Percentiles rank a stretch among this genome's conserved stretches.
Conservation (phyloP, 1,140 invertebrate species). For the Thrips palmi region DNA sequence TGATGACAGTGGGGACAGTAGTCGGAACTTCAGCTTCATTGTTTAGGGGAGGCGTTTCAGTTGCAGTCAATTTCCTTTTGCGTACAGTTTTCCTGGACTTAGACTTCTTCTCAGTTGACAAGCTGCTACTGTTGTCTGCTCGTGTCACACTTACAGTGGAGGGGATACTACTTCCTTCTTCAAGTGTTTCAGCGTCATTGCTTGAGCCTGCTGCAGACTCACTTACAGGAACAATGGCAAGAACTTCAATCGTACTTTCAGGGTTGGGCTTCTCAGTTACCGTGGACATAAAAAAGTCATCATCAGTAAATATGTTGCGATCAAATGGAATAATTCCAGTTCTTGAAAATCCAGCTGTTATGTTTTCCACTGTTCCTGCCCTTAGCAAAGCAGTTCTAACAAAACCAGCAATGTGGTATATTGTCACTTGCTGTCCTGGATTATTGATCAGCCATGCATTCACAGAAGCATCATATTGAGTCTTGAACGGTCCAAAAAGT, state of each 20-base stretch:
- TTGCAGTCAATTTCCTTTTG: too few relatives aligned
- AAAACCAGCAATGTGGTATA: slow-evolving; percentile 20
- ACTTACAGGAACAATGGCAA: too few relatives aligned
- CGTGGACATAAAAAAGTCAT: slow-evolving; percentile 20
- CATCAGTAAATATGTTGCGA: slow-evolving; percentile 20
- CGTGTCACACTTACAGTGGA: neutral
- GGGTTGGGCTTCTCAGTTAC: slow-evolving; percentile 20
- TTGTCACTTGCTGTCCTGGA: slow-evolving; percentile 17
- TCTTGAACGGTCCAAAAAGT: slow-evolving; percentile 22
- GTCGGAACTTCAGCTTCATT: too few relatives aligned
- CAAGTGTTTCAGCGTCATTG: neutral
- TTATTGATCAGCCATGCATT: slow-evolving; percentile 18
- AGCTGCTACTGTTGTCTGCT: neutral
- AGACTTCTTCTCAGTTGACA: neutral
- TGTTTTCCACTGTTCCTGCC: slow-evolving; percentile 19
- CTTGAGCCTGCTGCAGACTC: neutral
- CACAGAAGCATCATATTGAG: slow-evolving; percentile 14
- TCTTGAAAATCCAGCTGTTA: slow-evolving; percentile 18
- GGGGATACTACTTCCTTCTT: neutral
- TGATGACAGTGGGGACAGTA: too few relatives aligned
- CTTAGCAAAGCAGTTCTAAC: slow-evolving; percentile 15
- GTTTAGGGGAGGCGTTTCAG: too few relatives aligned
- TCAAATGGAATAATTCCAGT: slow-evolving; percentile 21
- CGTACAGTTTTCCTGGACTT: too few relatives aligned
- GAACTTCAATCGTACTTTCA: slow-evolving; percentile 2